Evolutionary conservation across 2,113 vertebrate genomes (phyloP), one percentile per base, ranked within the genome.

Genomic region (Zeus faber): DNA sequence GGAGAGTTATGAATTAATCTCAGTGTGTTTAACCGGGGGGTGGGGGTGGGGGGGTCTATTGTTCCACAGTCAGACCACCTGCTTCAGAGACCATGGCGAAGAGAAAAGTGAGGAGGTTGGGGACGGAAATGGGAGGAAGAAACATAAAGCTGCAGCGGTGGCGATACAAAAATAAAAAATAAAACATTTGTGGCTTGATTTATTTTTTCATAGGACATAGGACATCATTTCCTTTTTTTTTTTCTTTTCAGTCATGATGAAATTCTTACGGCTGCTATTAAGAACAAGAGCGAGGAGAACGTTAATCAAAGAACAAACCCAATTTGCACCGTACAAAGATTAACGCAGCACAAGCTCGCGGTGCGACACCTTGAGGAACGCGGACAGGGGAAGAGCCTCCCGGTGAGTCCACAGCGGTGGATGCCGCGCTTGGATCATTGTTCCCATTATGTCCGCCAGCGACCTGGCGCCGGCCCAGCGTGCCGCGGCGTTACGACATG

Each of bases 401-500:
- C 13, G 16, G 39, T 56, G 64, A 56, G 47, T 54, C 58, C n/a
- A 54, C 29, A 41, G 14, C 26, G 71, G 44, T 29, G 39, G 46
- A 53, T 35, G 33, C 16, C n/a, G 35, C 14, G 58, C 26, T 40
- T 55, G 57, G 22, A 62, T 5, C 20, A 25, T 43, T n/a, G 8
- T 41, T 11, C 37, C 14, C 26, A 41, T 29, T 26, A 51, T 6
- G 23, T 46, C 17, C 62, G 54, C 27, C 67, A 55, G 59, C 13
- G 22, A 43, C 39, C 62, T 52, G 62, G 46, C 17, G 17, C 41
- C 33, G 35, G 33, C 45, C 53, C 65, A 65, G 53, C 47, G 46
- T 67, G 64, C 67, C 50, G 41, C 69, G 41, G 27, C 72, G 70
- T 80, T 64, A 47, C 54, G 58, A 53, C 69, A 76, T 72, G 80